A percentile compares a stretch with the other conserved stretches of the same genome.
phyloP scores from a whole-genome alignment of 2,113 vertebrate genomes.

The Anas platyrhynchos region DNA sequence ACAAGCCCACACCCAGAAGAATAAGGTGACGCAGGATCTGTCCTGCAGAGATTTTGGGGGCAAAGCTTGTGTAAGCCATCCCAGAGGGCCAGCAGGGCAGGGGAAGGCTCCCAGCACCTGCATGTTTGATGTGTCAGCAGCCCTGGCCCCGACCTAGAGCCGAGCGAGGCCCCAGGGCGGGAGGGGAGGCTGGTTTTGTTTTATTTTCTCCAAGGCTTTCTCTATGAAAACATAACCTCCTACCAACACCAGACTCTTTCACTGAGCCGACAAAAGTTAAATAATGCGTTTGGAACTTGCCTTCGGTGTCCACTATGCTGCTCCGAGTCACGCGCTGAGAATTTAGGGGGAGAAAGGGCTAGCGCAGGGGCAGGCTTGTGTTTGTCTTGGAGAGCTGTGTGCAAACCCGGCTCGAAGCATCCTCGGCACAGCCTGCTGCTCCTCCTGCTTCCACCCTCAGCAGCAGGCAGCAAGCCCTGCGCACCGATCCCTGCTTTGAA shows the following conservation, averaged over 20 bases:
- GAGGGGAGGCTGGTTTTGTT: slow-evolving; percentile 32
- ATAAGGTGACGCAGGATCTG: background rate
- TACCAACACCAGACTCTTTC: slow-evolving; percentile 32
- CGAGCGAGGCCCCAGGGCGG: background rate
- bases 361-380: background rate
- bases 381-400: slow-evolving; percentile 53
- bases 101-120: slow-evolving; percentile 24
- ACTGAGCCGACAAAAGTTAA: background rate
- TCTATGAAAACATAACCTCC: slow-evolving; percentile 57
- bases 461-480: background rate
- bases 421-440: background rate
- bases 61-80: background rate
- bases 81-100: fast-evolving
- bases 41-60: background rate
- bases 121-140: slow-evolving; percentile 13
- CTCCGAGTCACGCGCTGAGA: background rate
- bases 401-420: background rate
- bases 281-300: slow-evolving; percentile 17
- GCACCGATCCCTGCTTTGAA: background rate
- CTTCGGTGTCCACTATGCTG: background rate
- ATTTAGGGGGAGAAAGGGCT: background rate
- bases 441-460: background rate
- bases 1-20: background rate
- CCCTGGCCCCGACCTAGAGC: slow-evolving; percentile 13
- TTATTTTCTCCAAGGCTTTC: slow-evolving; percentile 54